Evolutionary conservation across 2,113 vertebrate species (phyloP).

Genomic region (Xerus inauris): DNA sequence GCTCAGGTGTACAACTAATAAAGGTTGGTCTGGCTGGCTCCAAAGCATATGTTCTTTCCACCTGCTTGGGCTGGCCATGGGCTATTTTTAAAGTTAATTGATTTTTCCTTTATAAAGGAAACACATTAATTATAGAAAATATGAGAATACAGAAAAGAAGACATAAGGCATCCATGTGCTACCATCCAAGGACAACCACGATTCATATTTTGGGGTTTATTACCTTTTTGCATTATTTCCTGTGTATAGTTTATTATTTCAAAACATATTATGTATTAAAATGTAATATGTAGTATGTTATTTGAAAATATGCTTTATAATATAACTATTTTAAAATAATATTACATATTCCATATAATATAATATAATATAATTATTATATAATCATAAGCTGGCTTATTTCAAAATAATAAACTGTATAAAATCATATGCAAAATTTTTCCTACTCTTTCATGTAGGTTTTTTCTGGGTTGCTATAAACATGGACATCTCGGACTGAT

Average conservation of each 20-base stretch:
- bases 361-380: too few species aligned
- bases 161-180: neutral
- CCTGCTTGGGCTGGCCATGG: neutral
- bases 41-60: neutral
- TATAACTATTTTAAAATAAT: too few species aligned
- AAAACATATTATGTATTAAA: too few species aligned
- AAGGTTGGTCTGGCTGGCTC: neutral
- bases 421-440: neutral
- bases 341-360: too few species aligned
- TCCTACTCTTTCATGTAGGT: neutral
- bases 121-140: neutral
- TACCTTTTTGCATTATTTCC: neutral
- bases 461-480: neutral
- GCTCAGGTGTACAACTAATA: neutral
- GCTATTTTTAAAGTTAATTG: conserved; percentile 5
- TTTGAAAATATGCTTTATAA: too few species aligned
- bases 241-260: neutral
- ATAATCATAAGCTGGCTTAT: too few species aligned
- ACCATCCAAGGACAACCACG: neutral
- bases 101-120: conserved; percentile 34
- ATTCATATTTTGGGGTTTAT: neutral
- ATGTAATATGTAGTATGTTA: too few species aligned
- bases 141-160: conserved; percentile 22
- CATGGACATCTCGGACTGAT: neutral
- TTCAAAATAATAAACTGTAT: too few species aligned